These are phyloP conservation scores for Sardinella longiceps DNA, from an alignment of 2,797 vertebrate species.

Conservation along the genomic window DNA sequence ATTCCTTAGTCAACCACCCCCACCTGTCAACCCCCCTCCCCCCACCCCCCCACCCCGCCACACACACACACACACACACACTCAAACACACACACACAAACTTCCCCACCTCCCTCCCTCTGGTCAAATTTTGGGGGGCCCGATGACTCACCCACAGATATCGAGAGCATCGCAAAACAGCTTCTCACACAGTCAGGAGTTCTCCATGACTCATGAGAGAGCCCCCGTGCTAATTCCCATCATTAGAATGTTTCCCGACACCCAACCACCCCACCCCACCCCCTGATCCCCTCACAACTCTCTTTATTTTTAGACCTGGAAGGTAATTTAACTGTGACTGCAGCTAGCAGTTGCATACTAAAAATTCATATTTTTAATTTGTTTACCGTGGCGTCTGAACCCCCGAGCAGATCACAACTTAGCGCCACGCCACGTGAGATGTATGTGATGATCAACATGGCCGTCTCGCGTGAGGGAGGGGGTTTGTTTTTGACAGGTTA, in stretches of 20 bases:
- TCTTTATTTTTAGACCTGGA: background rate
- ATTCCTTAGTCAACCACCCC: conserved; percentile 31
- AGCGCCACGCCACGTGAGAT: too few species aligned
- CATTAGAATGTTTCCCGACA: too few species aligned
- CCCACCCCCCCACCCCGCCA: conserved; percentile 34
- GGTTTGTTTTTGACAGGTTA: conserved; percentile 5
- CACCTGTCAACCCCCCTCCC: conserved; percentile 17
- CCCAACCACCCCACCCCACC: background rate
- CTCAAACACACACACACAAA: too few species aligned
- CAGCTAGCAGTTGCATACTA: background rate
- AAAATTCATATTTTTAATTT: background rate
- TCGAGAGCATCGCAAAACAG: conserved; percentile 40
- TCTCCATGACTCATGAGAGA: background rate
- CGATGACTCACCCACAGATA: conserved; percentile 59
- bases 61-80: background rate
- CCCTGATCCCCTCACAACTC: background rate
- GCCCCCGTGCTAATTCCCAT: background rate
- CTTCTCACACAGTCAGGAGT: background rate
- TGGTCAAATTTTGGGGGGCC: conserved; percentile 45
- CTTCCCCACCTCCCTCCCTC: background rate
- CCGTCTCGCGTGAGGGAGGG: background rate
- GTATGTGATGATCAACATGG: background rate
- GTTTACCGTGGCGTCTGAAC: background rate
- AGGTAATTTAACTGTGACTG: background rate
- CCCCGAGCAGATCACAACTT: background rate